Evolutionary conservation across 2,888 invertebrate genomes (phyloP).

Genomic region (Nomada fucata): DNA sequence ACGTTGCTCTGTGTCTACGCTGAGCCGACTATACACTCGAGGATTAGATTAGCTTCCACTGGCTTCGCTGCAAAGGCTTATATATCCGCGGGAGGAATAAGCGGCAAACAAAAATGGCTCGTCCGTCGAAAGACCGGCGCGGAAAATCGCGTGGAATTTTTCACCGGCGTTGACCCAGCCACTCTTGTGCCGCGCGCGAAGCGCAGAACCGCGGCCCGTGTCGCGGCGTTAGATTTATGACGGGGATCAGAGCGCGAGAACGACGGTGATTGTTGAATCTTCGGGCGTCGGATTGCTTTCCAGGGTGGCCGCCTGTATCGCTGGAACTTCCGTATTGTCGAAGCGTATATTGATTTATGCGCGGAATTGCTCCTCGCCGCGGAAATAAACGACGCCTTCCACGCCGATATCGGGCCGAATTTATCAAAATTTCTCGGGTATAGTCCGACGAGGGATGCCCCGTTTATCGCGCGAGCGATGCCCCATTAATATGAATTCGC

Average conservation of each 20-base stretch:
- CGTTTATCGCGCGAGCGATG: neutral
- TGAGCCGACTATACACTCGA: conserved; percentile 78
- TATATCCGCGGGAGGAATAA: conserved; percentile 75
- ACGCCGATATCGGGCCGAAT: conserved; percentile 34
- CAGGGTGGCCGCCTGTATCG: conserved; percentile 20
- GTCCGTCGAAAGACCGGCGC: conserved; percentile 64
- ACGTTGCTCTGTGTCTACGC: conserved; percentile 55
- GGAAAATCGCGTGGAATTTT: conserved; percentile 68
- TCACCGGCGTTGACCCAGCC: conserved; percentile 50
- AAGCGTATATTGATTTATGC: conserved; percentile 43
- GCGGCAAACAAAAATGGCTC: conserved; percentile 80
- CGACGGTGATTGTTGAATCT: conserved; percentile 60
- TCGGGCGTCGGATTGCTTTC: conserved; percentile 40
- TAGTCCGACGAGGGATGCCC: conserved; percentile 20
- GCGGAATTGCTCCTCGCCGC: conserved; percentile 30
- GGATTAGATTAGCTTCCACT: conserved; percentile 81
- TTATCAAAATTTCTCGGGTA: conserved; percentile 37
- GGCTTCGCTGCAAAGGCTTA: conserved; percentile 80
- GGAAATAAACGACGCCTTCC: conserved; percentile 31
- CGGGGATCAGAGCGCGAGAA: conserved; percentile 59
- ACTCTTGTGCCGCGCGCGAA: neutral
- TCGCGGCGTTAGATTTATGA: conserved; percentile 65
- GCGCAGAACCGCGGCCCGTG: conserved; percentile 27
- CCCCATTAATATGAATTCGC: neutral
- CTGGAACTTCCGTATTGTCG: conserved; percentile 39